Conservation (phyloP, 1,140 invertebrate genomes). For the Ceratina japonica region DNA sequence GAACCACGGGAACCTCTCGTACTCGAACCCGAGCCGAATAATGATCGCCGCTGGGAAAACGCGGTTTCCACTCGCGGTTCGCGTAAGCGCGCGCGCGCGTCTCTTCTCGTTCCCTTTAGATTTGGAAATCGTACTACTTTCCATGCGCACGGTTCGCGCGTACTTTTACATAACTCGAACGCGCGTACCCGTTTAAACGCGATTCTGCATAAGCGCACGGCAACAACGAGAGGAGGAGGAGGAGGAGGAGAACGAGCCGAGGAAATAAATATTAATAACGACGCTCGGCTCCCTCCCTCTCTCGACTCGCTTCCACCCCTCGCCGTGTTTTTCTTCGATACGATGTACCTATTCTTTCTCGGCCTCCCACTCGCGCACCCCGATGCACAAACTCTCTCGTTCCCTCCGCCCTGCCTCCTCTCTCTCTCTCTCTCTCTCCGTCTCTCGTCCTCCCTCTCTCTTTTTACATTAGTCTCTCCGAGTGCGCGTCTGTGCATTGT, state of each 20-base stretch:
- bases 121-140: slow-evolving; percentile 51
- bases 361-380: not conserved
- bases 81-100: not conserved
- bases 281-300: slow-evolving; percentile 18
- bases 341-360: slow-evolving; percentile 20
- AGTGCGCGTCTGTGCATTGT: slow-evolving; percentile 72
- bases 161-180: slow-evolving; percentile 53
- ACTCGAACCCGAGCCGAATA: not conserved
- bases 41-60: slow-evolving; percentile 22
- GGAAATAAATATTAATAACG: slow-evolving; percentile 74
- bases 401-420: slow-evolving; percentile 5
- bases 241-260: slow-evolving; percentile 42
- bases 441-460: slow-evolving; percentile 1
- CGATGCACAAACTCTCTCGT: not conserved
- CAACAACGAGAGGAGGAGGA: slow-evolving; percentile 59
- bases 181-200: slow-evolving; percentile 54
- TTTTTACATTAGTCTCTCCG: slow-evolving; percentile 47
- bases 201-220: slow-evolving; percentile 56
- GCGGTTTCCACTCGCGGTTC: not conserved
- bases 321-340: slow-evolving; percentile 20
- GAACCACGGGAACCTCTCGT: not conserved
- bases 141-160: slow-evolving; percentile 44
- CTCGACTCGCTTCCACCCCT: slow-evolving; percentile 11
- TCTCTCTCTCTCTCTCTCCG: slow-evolving; percentile 8
- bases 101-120: slow-evolving; percentile 1